Conservation (phyloP, 2,113 vertebrate genomes). For the Chaetorhynchus papuensis region DNA sequence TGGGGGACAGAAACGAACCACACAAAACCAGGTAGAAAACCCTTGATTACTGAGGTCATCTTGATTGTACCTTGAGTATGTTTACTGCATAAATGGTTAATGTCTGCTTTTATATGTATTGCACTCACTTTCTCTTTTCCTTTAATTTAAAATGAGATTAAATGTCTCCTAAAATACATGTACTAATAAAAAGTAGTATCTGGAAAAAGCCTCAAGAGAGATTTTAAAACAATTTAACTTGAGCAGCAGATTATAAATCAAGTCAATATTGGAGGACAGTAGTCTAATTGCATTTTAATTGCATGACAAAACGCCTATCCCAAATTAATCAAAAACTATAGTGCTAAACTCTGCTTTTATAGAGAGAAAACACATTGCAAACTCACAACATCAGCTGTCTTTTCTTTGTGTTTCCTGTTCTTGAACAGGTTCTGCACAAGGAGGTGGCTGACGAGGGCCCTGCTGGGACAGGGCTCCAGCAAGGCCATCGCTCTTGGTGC, state of each 20-base stretch:
- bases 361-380: background rate
- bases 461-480: background rate
- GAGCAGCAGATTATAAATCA: background rate
- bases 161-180: background rate
- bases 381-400: background rate
- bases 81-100: background rate
- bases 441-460: background rate
- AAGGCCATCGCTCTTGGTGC: background rate
- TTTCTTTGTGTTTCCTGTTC: background rate
- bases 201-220: background rate
- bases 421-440: background rate
- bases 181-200: background rate
- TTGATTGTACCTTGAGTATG: background rate
- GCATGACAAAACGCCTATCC: background rate
- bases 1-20: background rate
- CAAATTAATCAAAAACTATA: background rate
- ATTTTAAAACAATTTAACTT: background rate
- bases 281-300: conserved; percentile 13
- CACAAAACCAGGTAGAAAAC: background rate
- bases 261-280: background rate
- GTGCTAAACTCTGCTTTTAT: background rate
- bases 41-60: background rate
- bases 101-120: background rate
- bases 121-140: background rate
- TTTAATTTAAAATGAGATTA: background rate